Conservation (phyloP, 2,113 vertebrate species). For the Hassar affinis region DNA sequence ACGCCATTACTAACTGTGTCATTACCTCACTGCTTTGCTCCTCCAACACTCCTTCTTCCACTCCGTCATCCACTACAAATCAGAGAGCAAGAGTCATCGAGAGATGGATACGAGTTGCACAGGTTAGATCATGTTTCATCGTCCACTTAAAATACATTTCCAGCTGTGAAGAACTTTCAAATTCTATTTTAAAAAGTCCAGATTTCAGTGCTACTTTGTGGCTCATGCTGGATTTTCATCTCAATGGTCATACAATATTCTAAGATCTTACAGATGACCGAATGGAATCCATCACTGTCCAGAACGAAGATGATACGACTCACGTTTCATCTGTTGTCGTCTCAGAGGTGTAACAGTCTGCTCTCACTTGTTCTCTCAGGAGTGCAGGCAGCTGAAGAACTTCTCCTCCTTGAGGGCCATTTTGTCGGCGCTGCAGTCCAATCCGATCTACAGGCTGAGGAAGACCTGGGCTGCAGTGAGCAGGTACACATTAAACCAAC, state of each 20-base stretch:
- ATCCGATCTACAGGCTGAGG: constrained; percentile 83
- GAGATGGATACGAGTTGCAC: constrained; percentile 84
- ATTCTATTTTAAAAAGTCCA: background rate
- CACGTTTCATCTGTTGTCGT: background rate
- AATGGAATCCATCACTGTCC: background rate
- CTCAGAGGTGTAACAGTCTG: background rate
- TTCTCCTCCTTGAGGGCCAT: constrained; percentile 86
- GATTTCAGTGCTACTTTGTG: background rate
- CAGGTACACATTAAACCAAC: constrained; percentile 65
- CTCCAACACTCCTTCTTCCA: constrained; percentile 31
- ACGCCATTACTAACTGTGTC: constrained; percentile 79
- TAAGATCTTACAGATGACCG: no score
- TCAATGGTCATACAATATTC: background rate
- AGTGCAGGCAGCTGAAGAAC: constrained; percentile 79
- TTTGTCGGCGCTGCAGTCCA: constrained; percentile 86
- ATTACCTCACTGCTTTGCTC: constrained; percentile 77
- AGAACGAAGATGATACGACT: background rate
- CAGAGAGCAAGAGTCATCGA: constrained; percentile 80
- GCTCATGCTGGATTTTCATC: background rate
- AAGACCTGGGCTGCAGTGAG: constrained; percentile 81
- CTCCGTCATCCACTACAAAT: constrained; percentile 46
- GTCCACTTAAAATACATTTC: background rate
- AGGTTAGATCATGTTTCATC: constrained; percentile 64
- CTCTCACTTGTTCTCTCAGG: constrained; percentile 60
- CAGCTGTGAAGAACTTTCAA: background rate